Conservation (phyloP, 2,888 invertebrate genomes). For the Malacosoma neustria region DNA sequence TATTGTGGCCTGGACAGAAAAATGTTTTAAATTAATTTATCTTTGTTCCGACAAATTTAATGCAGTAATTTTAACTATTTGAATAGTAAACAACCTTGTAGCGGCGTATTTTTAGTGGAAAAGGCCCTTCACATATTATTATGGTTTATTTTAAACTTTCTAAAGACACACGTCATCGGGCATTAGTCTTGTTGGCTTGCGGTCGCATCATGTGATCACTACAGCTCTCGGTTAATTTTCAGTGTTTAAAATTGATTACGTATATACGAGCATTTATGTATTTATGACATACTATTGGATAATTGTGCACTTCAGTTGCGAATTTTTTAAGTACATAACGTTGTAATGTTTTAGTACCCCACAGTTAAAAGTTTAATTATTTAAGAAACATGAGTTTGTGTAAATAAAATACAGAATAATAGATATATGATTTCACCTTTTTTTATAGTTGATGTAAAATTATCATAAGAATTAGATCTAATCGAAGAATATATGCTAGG, state of each 20-base stretch:
- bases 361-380: constrained; percentile 3
- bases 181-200: constrained; percentile 41
- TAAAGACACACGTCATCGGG: constrained; percentile 42
- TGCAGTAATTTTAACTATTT: too few species aligned
- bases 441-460: too few species aligned
- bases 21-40: too few species aligned
- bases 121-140: constrained; percentile 41
- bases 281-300: not conserved
- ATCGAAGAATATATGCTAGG: too few species aligned
- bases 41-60: too few species aligned
- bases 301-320: not conserved
- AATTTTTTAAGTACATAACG: not conserved
- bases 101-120: constrained; percentile 29
- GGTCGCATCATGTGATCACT: constrained; percentile 50
- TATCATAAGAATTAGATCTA: too few species aligned
- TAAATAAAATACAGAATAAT: too few species aligned
- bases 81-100: too few species aligned
- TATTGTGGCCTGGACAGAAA: too few species aligned
- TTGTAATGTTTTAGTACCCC: not conserved
- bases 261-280: too few species aligned
- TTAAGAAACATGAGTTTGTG: too few species aligned
- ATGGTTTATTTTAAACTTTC: constrained; percentile 54
- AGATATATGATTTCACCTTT: too few species aligned
- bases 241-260: constrained; percentile 35
- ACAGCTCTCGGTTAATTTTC: constrained; percentile 37